Conservation (phyloP, 2,113 vertebrate species). For the Carollia perspicillata region DNA sequence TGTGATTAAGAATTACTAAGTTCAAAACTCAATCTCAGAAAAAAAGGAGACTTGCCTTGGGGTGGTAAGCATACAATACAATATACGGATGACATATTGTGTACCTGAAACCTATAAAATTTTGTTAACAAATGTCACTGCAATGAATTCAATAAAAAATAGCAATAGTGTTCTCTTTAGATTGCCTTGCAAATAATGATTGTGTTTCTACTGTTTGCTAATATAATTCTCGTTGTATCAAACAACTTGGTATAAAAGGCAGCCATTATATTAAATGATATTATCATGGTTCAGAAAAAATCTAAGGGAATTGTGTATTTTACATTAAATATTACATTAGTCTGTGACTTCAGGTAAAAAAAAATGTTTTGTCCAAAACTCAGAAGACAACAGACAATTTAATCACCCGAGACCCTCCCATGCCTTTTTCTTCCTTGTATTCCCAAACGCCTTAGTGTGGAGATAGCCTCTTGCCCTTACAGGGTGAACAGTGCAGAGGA, state of each 20-base stretch:
- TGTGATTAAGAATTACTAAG: neutral
- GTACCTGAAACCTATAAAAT: too few species aligned
- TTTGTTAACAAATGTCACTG: neutral
- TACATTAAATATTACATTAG: neutral
- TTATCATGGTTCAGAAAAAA: neutral
- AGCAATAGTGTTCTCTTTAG: neutral
- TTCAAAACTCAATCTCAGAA: neutral
- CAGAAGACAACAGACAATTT: neutral
- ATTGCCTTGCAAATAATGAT: neutral
- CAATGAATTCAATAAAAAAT: neutral
- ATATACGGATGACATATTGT: too few species aligned
- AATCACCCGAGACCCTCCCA: neutral
- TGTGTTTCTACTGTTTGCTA: neutral
- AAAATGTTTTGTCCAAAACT: neutral
- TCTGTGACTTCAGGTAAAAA: neutral
- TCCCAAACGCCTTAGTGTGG: neutral
- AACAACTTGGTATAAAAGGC: neutral
- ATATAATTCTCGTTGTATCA: neutral
- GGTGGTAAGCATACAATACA: too few species aligned
- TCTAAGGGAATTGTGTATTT: neutral
- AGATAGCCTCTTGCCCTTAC: neutral
- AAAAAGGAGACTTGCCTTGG: neutral
- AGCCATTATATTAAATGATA: neutral
- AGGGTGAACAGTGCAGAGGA: neutral
- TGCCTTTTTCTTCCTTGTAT: neutral